Percentiles rank a stretch among this genome's conserved stretches.
Evolutionary conservation across 2,888 invertebrate genomes (phyloP).

Genomic region (Stegana nigrithorax): DNA sequence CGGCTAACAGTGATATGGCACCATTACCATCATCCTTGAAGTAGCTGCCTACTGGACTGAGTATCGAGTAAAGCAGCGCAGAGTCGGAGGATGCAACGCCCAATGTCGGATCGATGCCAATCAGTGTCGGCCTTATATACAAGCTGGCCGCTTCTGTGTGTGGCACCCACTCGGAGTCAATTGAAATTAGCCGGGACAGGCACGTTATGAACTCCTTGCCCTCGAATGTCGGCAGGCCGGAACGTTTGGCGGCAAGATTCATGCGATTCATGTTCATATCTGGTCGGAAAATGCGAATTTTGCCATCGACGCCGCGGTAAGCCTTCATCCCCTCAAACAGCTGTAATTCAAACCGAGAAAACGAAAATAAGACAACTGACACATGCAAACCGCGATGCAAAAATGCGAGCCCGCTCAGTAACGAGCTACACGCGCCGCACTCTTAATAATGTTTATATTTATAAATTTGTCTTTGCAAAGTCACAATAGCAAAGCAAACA

Average conservation of each 20-base stretch:
- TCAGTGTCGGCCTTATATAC: constrained; percentile 95
- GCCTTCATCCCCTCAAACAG: constrained; percentile 99
- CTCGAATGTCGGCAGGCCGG: constrained; percentile 91
- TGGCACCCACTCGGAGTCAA: constrained; percentile 99
- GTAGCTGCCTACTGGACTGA: constrained; percentile 94
- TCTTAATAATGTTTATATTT: neutral
- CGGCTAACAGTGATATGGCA: constrained; percentile 90
- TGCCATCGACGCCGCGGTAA: constrained; percentile 91
- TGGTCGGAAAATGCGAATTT: constrained; percentile 94
- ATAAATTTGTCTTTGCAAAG: neutral
- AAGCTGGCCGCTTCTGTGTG: constrained; percentile 89
- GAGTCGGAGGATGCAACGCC: constrained; percentile 89
- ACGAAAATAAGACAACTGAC: neutral
- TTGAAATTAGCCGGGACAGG: constrained; percentile 83
- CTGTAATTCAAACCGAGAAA: too few species aligned
- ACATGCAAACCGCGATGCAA: too few species aligned
- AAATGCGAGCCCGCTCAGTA: too few species aligned
- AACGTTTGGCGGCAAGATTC: constrained; percentile 85
- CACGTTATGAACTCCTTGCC: constrained; percentile 87
- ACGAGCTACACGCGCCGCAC: too few species aligned
- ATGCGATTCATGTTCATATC: constrained; percentile 95
- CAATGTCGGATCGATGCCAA: constrained; percentile 94
- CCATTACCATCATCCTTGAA: constrained; percentile 77
- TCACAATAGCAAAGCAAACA: neutral
- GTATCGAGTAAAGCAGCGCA: constrained; percentile 91